phyloP scores from a whole-genome alignment of 2,797 vertebrate species.

The Halcyon smyrnensis region DNA sequence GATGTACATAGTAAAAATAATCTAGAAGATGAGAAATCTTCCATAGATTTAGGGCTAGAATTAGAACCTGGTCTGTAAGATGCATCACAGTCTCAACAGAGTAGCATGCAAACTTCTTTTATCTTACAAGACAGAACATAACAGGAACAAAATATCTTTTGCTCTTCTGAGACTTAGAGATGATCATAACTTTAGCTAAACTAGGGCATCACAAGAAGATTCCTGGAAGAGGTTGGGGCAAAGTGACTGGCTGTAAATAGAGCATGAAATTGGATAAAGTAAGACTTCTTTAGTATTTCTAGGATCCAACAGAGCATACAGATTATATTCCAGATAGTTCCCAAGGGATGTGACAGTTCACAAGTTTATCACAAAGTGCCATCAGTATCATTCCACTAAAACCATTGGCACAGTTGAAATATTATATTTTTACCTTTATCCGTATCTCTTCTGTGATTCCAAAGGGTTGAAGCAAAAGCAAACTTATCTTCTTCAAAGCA shows the following conservation, averaged over 20 bases:
- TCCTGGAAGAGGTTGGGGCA: neutral
- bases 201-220: neutral
- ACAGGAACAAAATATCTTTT: neutral
- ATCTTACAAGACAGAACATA: neutral
- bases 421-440: neutral
- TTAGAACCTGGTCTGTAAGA: neutral
- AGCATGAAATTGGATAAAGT: neutral
- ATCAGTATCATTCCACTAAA: neutral
- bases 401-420: neutral
- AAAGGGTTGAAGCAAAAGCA: neutral
- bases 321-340: neutral
- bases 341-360: neutral
- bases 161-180: neutral
- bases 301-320: neutral
- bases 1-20: neutral
- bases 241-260: neutral
- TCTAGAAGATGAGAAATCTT: neutral
- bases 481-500: neutral
- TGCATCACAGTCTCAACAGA: neutral
- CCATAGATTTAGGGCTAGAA: neutral
- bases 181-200: neutral
- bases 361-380: neutral
- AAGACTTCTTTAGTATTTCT: neutral
- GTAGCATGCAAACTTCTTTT: neutral
- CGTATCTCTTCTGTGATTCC: neutral